Conservation (phyloP, 2,113 vertebrate genomes). For the Hystrix brachyura region DNA sequence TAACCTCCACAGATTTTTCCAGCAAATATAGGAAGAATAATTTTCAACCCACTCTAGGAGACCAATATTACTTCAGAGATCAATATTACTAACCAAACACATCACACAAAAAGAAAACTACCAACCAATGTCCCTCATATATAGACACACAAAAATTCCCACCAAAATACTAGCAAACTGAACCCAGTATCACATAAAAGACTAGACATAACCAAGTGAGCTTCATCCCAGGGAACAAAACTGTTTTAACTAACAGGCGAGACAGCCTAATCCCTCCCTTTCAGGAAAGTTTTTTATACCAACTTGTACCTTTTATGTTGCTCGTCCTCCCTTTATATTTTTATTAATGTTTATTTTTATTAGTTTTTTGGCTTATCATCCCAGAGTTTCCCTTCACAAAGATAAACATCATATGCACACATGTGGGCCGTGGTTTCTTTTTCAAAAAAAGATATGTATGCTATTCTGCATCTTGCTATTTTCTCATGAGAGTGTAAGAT, state of each 20-base stretch:
- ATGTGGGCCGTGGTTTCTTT: not conserved
- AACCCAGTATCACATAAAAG: not conserved
- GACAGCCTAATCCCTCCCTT: not conserved
- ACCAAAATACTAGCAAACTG: not conserved
- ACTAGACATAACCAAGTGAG: not conserved
- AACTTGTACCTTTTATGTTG: not conserved
- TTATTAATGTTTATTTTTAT: conserved; percentile 46
- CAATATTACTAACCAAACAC: not conserved
- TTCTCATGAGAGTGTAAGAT: conserved; percentile 35
- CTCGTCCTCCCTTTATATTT: not conserved
- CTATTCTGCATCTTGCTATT: not conserved
- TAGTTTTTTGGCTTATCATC: conserved; percentile 30
- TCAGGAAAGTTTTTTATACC: not conserved
- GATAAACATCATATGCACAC: not conserved
- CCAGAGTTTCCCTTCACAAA: not conserved
- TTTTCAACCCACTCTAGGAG: not conserved
- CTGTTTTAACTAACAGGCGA: not conserved
- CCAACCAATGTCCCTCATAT: not conserved
- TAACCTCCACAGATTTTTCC: not conserved
- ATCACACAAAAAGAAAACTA: not conserved
- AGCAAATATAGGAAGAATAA: not conserved
- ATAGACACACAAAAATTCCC: not conserved
- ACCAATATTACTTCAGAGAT: not conserved
- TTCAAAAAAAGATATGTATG: not conserved
- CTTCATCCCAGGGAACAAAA: not conserved